Percentiles rank a stretch among this genome's conserved stretches.
Conservation (phyloP, 1,140 invertebrate species). For the Leptonema lineaticorne region DNA sequence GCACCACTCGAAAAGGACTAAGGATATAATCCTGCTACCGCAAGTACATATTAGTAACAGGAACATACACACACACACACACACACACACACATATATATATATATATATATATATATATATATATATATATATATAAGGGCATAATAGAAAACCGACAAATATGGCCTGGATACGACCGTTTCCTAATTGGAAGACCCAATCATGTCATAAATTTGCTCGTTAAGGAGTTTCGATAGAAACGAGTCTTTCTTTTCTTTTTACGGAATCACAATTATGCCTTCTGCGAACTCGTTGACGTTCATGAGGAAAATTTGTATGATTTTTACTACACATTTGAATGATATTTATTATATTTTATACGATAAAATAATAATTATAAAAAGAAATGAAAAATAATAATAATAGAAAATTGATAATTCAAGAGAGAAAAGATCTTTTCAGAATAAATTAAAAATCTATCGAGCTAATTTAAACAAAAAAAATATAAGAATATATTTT, state of each 20-base stretch:
- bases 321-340: no score
- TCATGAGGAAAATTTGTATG: neutral
- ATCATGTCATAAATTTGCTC: constrained; percentile 26
- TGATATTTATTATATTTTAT: no score
- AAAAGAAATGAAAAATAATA: no score
- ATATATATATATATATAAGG: neutral
- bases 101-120: no score
- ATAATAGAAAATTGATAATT: no score
- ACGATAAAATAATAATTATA: no score
- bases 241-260: neutral
- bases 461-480: no score
- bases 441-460: no score
- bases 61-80: neutral
- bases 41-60: neutral
- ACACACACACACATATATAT: neutral
- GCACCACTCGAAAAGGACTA: neutral
- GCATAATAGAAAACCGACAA: neutral
- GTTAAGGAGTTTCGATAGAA: constrained; percentile 17
- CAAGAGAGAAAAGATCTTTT: no score
- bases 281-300: no score
- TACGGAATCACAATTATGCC: neutral
- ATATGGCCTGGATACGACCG: neutral
- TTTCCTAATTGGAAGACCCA: constrained; percentile 19
- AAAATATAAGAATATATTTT: no score
- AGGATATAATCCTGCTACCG: neutral